Evolutionary conservation across 2,888 invertebrate species (phyloP).

Genomic region (Eutolmus rufibarbis): DNA sequence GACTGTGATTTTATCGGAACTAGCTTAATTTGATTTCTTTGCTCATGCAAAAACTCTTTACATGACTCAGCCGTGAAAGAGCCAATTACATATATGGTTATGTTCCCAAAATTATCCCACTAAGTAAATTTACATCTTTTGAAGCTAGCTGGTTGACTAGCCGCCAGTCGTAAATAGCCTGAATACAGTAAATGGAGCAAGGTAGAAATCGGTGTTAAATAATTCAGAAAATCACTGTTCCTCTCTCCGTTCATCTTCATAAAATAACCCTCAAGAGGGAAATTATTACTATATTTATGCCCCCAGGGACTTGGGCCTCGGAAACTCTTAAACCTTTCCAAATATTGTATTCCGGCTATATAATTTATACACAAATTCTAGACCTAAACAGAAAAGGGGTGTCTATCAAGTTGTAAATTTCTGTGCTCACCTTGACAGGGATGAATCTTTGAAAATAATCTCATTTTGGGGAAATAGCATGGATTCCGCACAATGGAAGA

Average conservation of each 20-base stretch:
- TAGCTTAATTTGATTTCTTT: background rate
- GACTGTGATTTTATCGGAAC: background rate
- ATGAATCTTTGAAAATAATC: background rate
- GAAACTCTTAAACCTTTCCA: background rate
- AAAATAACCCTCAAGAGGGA: background rate
- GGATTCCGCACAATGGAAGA: background rate
- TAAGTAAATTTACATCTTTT: background rate
- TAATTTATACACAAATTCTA: background rate
- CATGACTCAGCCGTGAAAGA: background rate
- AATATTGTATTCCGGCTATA: background rate
- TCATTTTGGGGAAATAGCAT: background rate
- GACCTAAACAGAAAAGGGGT: background rate
- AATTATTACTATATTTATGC: background rate
- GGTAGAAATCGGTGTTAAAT: background rate
- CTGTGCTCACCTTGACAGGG: background rate
- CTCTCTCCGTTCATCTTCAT: background rate
- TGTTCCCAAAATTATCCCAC: background rate
- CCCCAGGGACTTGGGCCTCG: background rate
- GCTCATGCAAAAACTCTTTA: background rate
- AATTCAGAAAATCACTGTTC: background rate
- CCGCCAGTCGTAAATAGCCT: background rate
- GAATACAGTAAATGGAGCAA: background rate
- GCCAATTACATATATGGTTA: background rate
- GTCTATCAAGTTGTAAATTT: background rate
- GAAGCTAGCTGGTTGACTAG: background rate